A percentile compares a stretch with the other conserved stretches of the same genome.
phyloP scores from a whole-genome alignment of 2,797 vertebrate genomes.

The Parauchenoglanis punctatus region DNA sequence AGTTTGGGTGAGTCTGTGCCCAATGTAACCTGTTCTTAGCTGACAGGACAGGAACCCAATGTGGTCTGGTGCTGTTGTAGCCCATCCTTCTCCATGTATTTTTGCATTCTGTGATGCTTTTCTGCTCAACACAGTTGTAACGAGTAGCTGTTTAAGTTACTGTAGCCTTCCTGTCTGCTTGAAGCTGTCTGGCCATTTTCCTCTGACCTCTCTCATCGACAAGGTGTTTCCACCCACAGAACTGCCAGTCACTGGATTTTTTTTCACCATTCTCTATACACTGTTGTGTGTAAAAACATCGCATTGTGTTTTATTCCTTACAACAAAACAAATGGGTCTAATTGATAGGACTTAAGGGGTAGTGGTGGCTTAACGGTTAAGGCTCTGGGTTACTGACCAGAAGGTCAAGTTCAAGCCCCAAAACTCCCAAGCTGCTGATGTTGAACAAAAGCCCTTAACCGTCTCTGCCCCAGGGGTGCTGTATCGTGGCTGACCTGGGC shows the following conservation, averaged over 20 bases:
- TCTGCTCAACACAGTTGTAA: not conserved
- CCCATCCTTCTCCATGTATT: not conserved
- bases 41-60: not conserved
- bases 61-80: not conserved
- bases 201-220: not conserved
- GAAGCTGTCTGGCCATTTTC: not conserved
- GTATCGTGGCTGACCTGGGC: too few species aligned
- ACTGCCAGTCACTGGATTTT: not conserved
- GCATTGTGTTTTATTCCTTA: not conserved
- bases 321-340: not conserved
- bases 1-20: not conserved
- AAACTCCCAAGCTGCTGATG: too few species aligned
- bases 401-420: too few species aligned
- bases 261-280: not conserved
- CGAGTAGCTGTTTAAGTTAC: not conserved
- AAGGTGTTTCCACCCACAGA: not conserved
- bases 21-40: not conserved
- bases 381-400: too few species aligned
- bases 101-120: not conserved
- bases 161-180: not conserved
- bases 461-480: too few species aligned
- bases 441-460: too few species aligned
- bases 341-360: not conserved
- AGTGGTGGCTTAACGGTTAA: too few species aligned
- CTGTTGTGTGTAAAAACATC: not conserved